Conservation (phyloP, 2,888 invertebrate species). For the Cepaea hortensis region DNA sequence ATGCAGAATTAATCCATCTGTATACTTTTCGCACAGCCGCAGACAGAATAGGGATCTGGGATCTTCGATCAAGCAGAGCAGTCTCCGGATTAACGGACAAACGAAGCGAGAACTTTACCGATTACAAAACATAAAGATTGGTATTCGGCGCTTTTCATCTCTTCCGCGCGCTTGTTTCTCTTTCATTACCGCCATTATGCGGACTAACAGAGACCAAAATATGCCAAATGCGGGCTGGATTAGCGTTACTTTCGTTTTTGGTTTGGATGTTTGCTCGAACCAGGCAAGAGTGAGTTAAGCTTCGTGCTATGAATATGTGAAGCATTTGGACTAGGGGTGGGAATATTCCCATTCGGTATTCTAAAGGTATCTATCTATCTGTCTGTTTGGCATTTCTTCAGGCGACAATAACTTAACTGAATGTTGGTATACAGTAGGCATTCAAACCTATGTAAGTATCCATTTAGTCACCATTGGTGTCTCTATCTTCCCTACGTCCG, state of each 20-base stretch:
- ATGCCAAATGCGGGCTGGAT: constrained; percentile 18
- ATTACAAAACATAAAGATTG: constrained; percentile 23
- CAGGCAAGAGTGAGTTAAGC: constrained; percentile 2
- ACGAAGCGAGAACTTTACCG: constrained; percentile 7
- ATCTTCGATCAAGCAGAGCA: not conserved
- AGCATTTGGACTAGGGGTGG: too few species aligned
- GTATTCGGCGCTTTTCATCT: constrained; percentile 9
- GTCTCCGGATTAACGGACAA: constrained; percentile 10
- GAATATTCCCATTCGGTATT: too few species aligned
- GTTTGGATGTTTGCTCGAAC: constrained; percentile 31
- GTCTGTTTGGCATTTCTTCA: too few species aligned
- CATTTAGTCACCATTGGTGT: too few species aligned
- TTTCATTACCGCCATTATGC: constrained; percentile 32
- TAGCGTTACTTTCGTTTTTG: constrained; percentile 15
- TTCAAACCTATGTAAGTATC: too few species aligned
- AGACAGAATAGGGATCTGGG: not conserved
- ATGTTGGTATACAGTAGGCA: too few species aligned
- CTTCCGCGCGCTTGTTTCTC: constrained; percentile 21
- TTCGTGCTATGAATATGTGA: constrained; percentile 17
- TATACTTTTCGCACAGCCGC: constrained; percentile 11
- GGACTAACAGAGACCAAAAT: constrained; percentile 22
- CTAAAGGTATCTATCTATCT: too few species aligned
- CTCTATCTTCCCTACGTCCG: too few species aligned
- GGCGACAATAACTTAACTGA: too few species aligned
- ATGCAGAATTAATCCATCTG: constrained; percentile 38